A percentile compares a stretch with the other conserved stretches of the same genome.
phyloP scores from a whole-genome alignment of 2,888 invertebrate genomes.

The Portevinia maculata region DNA sequence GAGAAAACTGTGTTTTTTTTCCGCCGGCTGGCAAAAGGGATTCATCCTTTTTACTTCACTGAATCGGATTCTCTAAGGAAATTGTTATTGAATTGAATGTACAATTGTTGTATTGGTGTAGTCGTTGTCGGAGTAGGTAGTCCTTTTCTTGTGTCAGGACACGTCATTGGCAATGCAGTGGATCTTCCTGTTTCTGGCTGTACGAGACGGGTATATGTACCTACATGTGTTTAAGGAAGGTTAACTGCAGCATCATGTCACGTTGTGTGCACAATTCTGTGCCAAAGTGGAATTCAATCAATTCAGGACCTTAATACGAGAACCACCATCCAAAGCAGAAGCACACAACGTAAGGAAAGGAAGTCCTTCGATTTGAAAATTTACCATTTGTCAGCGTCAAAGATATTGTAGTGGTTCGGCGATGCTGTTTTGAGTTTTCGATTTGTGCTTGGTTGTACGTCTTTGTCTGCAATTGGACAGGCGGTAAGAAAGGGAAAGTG shows the following conservation, averaged over 20 bases:
- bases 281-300: slow-evolving; percentile 67
- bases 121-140: slow-evolving; percentile 30
- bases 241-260: slow-evolving; percentile 63
- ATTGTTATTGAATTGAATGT: slow-evolving; percentile 71
- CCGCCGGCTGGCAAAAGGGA: slow-evolving; percentile 7
- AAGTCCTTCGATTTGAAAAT: slow-evolving; percentile 63
- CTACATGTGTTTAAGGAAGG: slow-evolving; percentile 43
- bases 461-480: slow-evolving; percentile 20
- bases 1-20: slow-evolving; percentile 1
- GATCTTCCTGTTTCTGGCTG: not conserved
- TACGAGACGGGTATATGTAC: not conserved
- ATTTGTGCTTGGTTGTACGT: slow-evolving; percentile 32
- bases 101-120: slow-evolving; percentile 49
- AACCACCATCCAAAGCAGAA: not conserved
- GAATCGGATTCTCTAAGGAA: slow-evolving; percentile 63
- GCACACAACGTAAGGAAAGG: slow-evolving; percentile 31
- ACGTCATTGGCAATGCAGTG: slow-evolving; percentile 60
- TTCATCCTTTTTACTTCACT: slow-evolving; percentile 46
- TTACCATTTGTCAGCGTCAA: slow-evolving; percentile 71
- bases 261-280: slow-evolving; percentile 44
- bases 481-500: slow-evolving; percentile 21
- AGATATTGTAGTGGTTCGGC: slow-evolving; percentile 56
- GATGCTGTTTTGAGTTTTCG: slow-evolving; percentile 62
- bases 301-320: slow-evolving; percentile 58
- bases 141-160: slow-evolving; percentile 50